Evolutionary conservation across 2,888 invertebrate genomes (phyloP).

Genomic region (Clepsis dumicolana): DNA sequence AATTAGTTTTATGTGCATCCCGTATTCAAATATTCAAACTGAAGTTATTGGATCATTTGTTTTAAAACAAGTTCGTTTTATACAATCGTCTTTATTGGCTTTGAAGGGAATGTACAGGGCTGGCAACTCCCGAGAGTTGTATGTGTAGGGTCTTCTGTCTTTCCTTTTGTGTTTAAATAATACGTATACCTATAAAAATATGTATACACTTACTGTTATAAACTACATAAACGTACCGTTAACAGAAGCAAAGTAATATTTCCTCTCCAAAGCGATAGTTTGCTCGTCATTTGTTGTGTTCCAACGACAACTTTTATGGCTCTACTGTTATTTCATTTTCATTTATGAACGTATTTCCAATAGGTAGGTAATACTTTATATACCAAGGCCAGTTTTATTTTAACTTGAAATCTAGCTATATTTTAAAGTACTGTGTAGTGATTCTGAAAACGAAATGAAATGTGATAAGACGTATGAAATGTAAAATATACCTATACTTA

Average conservation of each 20-base stretch:
- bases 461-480: not conserved
- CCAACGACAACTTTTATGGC: slow-evolving; percentile 6
- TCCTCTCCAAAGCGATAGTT: slow-evolving; percentile 10
- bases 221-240: slow-evolving; percentile 17
- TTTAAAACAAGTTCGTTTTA: too few species aligned
- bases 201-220: too few species aligned
- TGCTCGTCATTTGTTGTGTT: slow-evolving; percentile 21
- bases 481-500: not conserved
- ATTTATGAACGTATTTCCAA: slow-evolving; percentile 12
- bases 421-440: not conserved
- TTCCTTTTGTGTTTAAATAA: too few species aligned
- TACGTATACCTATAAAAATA: too few species aligned
- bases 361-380: slow-evolving; percentile 25
- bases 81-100: too few species aligned
- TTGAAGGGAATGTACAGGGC: too few species aligned
- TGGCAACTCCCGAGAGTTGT: too few species aligned
- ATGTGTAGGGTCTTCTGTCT: too few species aligned
- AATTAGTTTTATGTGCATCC: too few species aligned
- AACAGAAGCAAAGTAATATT: slow-evolving; percentile 24
- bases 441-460: not conserved
- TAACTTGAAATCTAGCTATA: not conserved
- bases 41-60: too few species aligned
- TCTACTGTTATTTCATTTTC: slow-evolving; percentile 17
- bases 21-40: too few species aligned
- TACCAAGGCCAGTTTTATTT: not conserved